phyloP scores from a whole-genome alignment of 2,113 vertebrate genomes.

The crab-eating macaque (Macaca fascicularis) region DNA sequence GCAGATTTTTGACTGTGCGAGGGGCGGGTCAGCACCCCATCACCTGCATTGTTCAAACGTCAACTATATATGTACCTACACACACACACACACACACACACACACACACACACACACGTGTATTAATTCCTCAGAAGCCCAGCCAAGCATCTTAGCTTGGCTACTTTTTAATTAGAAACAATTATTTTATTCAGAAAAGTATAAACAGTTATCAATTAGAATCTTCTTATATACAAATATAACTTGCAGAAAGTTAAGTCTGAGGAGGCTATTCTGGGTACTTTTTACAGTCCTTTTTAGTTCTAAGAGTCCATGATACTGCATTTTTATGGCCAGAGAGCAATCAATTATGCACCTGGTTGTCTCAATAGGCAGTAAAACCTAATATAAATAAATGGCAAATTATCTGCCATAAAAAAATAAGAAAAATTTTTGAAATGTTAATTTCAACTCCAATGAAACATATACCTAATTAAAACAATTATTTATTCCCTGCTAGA shows the following conservation, averaged over 20 bases:
- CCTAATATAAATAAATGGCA: not conserved
- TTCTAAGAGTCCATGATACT: not conserved
- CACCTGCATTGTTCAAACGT: not conserved
- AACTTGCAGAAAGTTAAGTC: not conserved
- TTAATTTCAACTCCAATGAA: not conserved
- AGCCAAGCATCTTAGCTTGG: not conserved
- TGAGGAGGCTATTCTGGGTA: not conserved
- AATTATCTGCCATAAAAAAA: not conserved
- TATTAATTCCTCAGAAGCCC: not conserved
- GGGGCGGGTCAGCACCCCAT: not conserved
- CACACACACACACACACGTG: not conserved
- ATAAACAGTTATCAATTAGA: not conserved
- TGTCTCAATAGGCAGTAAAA: not conserved
- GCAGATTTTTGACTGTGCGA: not conserved
- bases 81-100: not conserved
- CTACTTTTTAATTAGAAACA: conserved; percentile 31
- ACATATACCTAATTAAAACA: not conserved
- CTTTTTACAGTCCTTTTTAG: not conserved
- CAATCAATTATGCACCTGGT: not conserved
- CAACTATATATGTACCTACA: not conserved
- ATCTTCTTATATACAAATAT: not conserved
- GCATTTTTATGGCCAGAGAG: not conserved
- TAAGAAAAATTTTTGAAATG: not conserved
- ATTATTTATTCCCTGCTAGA: not conserved
- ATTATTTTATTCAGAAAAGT: conserved; percentile 35